Evolutionary conservation across 92 coral and sea anemone genomes (phyloP), one percentile per base, ranked within the genome.

Genomic region (Umimayanthus kanabou): DNA sequence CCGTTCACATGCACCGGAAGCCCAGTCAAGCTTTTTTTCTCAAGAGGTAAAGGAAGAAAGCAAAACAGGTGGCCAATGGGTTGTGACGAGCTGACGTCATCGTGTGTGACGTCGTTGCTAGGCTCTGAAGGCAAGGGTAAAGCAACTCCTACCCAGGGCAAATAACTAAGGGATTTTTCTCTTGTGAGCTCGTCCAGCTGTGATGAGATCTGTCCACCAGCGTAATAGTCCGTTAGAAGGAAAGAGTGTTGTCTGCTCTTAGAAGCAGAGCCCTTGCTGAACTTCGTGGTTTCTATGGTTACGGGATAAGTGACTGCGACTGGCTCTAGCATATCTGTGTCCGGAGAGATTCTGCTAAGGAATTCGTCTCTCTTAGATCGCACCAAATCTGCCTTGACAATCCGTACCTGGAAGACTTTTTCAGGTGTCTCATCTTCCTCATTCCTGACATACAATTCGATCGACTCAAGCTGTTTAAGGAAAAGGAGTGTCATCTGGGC

Each of bases 71-170:
- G 97, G 57, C 97, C 97, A 23, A 64, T 4, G 3, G 91, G 92
- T 11, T 85, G 70, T 25, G 50, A 13, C 39, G 37, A 22, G 25
- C 40, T 40, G 73, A 47, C 29, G 11, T 40, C 43, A 4, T 15
- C 70, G 10, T 28, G 43, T 13, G 15, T 76, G 33, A 39, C 76
- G 7, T 25, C 39, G 6, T 16, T 33, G 75, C 61, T 69, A 30
- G 14, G 50, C 37, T 70, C 23, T 76, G 64, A 29, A 39, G 90
- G 90, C 20, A 95, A n/a, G 10, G 98, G 94, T 82, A 96, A 82
- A 14, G 98, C 98, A 11, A 94, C 93, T 69, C 98, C 97, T 2
- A 96, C 96, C 88, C 92, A 89, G 5, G 98, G 97, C 71, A 93
- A 82, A 58, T 92, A 94, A 84, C 94, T 88, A 22, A 94, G 92